These are phyloP conservation scores for Eclectus roratus DNA, from an alignment of 2,113 vertebrate genomes.

Conservation along the genomic window DNA sequence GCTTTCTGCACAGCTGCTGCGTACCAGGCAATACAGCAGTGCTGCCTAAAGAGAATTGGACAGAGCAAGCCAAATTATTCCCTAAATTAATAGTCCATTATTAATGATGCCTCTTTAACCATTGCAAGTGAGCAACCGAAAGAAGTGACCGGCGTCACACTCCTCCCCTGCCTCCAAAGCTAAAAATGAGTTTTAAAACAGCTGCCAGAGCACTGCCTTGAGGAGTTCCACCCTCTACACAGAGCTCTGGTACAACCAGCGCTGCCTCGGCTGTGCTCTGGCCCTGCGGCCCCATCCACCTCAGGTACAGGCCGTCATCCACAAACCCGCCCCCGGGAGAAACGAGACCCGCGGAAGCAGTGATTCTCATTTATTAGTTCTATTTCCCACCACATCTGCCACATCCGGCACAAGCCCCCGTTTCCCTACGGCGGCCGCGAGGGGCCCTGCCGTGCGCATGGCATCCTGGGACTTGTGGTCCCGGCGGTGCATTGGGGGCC, in stretches of 20 bases:
- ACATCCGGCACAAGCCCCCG: accelerated
- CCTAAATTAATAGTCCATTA: too few species aligned
- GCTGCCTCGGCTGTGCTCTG: neutral
- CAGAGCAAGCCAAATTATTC: neutral
- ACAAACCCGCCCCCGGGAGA: neutral
- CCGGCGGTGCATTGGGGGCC: accelerated
- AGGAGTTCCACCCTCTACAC: too few species aligned
- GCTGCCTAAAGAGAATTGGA: neutral
- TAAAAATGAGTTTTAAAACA: too few species aligned
- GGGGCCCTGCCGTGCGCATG: accelerated
- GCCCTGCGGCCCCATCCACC: neutral
- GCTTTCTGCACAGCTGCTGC: neutral
- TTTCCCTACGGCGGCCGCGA: neutral
- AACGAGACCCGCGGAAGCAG: accelerated
- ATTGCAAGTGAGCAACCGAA: neutral
- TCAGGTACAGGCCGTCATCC: neutral
- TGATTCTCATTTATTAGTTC: accelerated
- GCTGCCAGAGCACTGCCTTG: accelerated
- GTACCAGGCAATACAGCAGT: accelerated
- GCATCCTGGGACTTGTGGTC: conserved; percentile 2
- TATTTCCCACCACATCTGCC: neutral
- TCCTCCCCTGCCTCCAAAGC: accelerated
- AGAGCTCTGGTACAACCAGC: accelerated
- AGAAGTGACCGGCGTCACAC: neutral
- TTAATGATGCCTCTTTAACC: neutral